Base-by-base conservation (phyloP, 2,113 vertebrate species). In the Butastur rufipennis region DNA sequence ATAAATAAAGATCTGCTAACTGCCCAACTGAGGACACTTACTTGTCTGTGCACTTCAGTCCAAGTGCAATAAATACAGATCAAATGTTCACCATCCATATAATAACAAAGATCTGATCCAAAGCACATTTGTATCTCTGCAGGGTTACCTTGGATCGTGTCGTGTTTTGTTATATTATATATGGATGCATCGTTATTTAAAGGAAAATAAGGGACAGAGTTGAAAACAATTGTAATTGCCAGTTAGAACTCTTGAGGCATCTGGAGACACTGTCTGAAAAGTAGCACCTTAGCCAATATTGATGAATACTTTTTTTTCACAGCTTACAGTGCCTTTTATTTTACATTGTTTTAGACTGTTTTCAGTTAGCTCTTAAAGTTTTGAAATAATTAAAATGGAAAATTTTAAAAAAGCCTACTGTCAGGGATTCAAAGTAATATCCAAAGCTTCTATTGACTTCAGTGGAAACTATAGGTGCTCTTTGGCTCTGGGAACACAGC, bases 41-140 rank as follows among this genome's bases (percentile, higher is more conserved):
- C 8, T 93, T 4, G 45, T 91, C 93, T 88, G 62, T 1, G 0
- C 63, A 55, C 63, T 88, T 77, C 91, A 87, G 66, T 58, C 84
- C 94, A 91, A 95, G 59, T 38, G 58, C 81, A 94, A 70, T 93
- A 94, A 97, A 88, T 97, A 93, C 53, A 77, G 93, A 94, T 96
- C 86, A 96, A 96, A 26, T 82, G 83, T 81, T 95, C 93, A 74
- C 89, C 74, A 58, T 80, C 81, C 81, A 63, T 70, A 85, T 20
- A 94, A 66, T 16, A 91, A 80, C 36, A 83, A 81, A 66, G 38
- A 66, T 83, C 81, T 88, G 86, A 91, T 89, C 66, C 81, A 88
- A 92, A 93, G 58, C 31, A 70, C 70, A 20, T 80, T 96, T 95
- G 80, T 85, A 68, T 88, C 95, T 97, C 79, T 80, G 8, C 7